Percentiles rank a stretch among this genome's conserved stretches.
These are phyloP conservation scores for Acromyrmex charruanus DNA, from an alignment of 1,140 invertebrate genomes.

Conservation along the genomic window DNA sequence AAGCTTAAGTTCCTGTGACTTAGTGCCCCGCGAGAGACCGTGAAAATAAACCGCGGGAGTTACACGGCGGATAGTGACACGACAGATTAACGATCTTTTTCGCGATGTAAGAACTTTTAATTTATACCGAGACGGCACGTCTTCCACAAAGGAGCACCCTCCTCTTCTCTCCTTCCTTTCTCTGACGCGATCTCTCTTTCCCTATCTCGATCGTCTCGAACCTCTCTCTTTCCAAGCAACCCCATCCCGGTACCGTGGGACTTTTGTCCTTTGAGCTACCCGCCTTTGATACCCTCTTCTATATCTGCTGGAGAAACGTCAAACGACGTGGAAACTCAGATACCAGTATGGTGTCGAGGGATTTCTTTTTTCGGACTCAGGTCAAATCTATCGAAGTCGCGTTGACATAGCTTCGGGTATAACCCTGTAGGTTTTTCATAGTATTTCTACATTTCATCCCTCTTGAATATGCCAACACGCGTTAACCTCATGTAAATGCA, in stretches of 20 bases:
- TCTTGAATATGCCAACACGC: neutral
- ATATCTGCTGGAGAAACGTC: constrained; percentile 60
- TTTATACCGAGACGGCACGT: constrained; percentile 75
- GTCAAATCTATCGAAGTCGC: constrained; percentile 44
- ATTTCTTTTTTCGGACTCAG: constrained; percentile 31
- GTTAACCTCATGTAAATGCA: neutral
- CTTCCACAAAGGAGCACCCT: constrained; percentile 30
- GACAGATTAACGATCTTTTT: constrained; percentile 78
- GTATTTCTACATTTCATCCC: neutral
- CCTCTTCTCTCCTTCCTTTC: neutral
- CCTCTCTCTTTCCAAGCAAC: neutral
- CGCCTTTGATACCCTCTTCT: constrained; percentile 53
- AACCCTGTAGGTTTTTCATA: neutral
- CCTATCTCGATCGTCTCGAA: constrained; percentile 47
- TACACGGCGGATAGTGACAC: constrained; percentile 71
- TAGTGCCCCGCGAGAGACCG: constrained; percentile 56
- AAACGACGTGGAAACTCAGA: constrained; percentile 74
- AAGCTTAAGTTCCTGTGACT: constrained; percentile 67
- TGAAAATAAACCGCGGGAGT: constrained; percentile 71
- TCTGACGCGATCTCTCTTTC: too few species aligned
- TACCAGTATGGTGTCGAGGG: constrained; percentile 42
- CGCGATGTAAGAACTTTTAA: constrained; percentile 76
- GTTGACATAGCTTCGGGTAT: neutral
- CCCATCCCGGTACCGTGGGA: constrained; percentile 22
- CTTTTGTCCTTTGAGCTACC: constrained; percentile 65